Evolutionary conservation across 2,797 vertebrate species (phyloP).

Genomic region (Macropodus opercularis): DNA sequence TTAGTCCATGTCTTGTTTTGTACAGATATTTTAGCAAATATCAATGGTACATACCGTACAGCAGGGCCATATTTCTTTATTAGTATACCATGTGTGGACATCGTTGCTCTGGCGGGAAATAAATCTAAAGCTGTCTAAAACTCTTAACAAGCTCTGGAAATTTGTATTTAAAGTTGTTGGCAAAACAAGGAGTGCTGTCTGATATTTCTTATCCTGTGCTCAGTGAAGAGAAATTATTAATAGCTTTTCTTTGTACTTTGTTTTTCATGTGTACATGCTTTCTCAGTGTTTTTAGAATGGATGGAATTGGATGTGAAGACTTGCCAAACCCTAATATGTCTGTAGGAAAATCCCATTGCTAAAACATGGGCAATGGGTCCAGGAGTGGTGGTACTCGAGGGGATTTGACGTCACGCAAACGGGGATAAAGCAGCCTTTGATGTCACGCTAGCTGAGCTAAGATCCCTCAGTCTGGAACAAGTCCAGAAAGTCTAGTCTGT

Average conservation of each 20-base stretch:
- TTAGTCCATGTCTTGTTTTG: too few species aligned
- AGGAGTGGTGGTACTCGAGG: constrained; percentile 39
- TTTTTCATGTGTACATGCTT: constrained; percentile 22
- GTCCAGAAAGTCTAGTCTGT: constrained; percentile 56
- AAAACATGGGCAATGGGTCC: constrained; percentile 41
- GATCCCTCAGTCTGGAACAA: constrained; percentile 46
- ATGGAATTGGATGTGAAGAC: constrained; percentile 26
- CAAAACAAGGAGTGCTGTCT: constrained; percentile 19
- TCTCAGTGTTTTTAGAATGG: constrained; percentile 15
- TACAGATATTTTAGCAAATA: too few species aligned
- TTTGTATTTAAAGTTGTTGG: constrained; percentile 24
- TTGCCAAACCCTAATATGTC: constrained; percentile 48
- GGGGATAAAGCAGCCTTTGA: constrained; percentile 67
- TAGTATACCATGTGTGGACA: constrained; percentile 30
- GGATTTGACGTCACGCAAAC: constrained; percentile 61
- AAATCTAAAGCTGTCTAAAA: constrained; percentile 44
- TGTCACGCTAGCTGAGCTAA: constrained; percentile 56
- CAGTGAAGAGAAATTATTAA: not conserved
- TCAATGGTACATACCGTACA: too few species aligned
- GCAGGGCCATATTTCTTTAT: too few species aligned
- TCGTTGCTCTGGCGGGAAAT: constrained; percentile 41
- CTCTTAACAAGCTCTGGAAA: constrained; percentile 32
- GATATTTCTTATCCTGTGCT: constrained; percentile 23
- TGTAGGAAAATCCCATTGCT: constrained; percentile 61
- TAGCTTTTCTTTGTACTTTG: constrained; percentile 8